Percentiles rank a stretch among this genome's conserved stretches.
Evolutionary conservation across 2,797 vertebrate genomes (phyloP).

Genomic region (Chelmon rostratus): DNA sequence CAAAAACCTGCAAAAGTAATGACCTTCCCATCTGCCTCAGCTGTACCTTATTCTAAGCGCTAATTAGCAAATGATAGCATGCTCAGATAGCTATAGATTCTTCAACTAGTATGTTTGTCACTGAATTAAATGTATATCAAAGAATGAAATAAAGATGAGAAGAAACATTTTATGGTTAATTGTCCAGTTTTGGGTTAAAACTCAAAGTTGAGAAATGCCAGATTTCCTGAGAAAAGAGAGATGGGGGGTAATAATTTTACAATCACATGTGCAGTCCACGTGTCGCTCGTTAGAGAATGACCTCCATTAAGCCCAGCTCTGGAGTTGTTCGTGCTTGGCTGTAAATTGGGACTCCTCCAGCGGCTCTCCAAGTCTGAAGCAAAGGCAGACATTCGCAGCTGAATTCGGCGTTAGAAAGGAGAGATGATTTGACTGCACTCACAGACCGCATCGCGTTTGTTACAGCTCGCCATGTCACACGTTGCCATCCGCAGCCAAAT

Average conservation of each 20-base stretch:
- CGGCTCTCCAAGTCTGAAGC: not conserved
- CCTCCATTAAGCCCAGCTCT: not conserved
- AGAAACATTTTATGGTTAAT: not conserved
- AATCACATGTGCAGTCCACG: not conserved
- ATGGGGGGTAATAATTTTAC: not conserved
- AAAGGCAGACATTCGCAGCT: slow-evolving; percentile 15
- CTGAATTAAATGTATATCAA: too few species aligned
- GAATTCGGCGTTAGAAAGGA: slow-evolving; percentile 4
- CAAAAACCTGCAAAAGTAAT: too few species aligned
- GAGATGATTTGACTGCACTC: not conserved
- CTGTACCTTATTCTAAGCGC: too few species aligned
- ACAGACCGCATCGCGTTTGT: not conserved
- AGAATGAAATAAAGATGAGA: too few species aligned
- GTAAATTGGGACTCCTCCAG: slow-evolving; percentile 1
- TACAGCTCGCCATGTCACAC: not conserved
- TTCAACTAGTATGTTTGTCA: too few species aligned
- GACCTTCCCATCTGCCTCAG: too few species aligned
- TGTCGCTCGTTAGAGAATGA: slow-evolving; percentile 1
- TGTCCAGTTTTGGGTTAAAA: not conserved
- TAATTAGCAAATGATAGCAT: too few species aligned
- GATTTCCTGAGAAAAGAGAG: not conserved
- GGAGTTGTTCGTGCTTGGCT: not conserved
- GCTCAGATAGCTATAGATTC: too few species aligned
- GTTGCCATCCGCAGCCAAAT: not conserved
- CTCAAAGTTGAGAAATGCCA: too few species aligned